Evolutionary conservation across 2,113 vertebrate genomes (phyloP).

Genomic region (Gavialis gangeticus): DNA sequence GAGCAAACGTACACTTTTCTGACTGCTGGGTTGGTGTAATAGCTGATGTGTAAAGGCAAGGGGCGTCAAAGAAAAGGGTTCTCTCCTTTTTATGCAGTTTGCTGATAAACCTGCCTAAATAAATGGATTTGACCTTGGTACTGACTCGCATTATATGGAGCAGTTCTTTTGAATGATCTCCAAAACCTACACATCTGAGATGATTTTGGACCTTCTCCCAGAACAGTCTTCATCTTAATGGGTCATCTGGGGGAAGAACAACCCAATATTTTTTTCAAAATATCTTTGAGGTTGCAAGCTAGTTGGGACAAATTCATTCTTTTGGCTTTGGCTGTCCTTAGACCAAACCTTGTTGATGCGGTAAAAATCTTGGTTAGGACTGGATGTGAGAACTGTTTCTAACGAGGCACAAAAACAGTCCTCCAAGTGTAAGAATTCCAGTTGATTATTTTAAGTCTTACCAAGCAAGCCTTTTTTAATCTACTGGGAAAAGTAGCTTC

Average conservation of each 20-base stretch:
- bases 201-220: slow-evolving; percentile 72
- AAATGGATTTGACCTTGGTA: slow-evolving; percentile 70
- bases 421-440: neutral
- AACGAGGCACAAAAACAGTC: neutral
- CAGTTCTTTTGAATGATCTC: slow-evolving; percentile 67
- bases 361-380: neutral
- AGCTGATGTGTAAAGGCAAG: neutral
- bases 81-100: slow-evolving; percentile 58
- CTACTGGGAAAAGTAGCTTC: slow-evolving; percentile 37
- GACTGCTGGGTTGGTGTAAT: neutral
- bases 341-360: neutral
- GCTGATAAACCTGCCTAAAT: slow-evolving; percentile 68
- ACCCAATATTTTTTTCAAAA: slow-evolving; percentile 22
- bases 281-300: slow-evolving; percentile 50
- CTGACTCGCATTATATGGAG: slow-evolving; percentile 58
- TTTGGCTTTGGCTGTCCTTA: neutral
- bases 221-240: slow-evolving; percentile 53
- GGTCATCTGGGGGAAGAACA: slow-evolving; percentile 36
- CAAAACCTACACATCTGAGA: slow-evolving; percentile 68
- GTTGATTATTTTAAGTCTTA: neutral
- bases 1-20: neutral
- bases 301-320: slow-evolving; percentile 19
- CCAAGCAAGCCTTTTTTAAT: slow-evolving; percentile 5
- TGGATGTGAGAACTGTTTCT: neutral
- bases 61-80: slow-evolving; percentile 31